These are phyloP conservation scores for Cataglyphis cursor DNA, from an alignment of 2,888 invertebrate species.

Conservation along the genomic window DNA sequence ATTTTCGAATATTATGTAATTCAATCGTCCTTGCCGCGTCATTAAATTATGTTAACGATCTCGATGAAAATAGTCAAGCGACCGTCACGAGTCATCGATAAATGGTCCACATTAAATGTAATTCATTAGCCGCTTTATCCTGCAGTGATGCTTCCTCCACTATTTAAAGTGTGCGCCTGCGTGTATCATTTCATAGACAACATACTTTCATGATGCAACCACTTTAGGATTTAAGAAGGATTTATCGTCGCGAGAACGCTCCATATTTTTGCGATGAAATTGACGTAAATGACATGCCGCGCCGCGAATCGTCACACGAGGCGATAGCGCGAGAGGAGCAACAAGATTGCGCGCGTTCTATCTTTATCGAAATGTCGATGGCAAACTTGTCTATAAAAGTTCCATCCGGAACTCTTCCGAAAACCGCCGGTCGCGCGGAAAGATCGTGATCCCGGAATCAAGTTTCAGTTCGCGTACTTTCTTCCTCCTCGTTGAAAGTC, in stretches of 20 bases:
- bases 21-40: background rate
- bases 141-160: slow-evolving; percentile 20
- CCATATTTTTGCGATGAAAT: slow-evolving; percentile 27
- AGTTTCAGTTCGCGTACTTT: slow-evolving; percentile 33
- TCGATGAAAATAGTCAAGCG: slow-evolving; percentile 45
- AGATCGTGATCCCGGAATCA: slow-evolving; percentile 49
- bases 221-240: slow-evolving; percentile 19
- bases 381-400: slow-evolving; percentile 5
- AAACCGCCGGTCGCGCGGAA: slow-evolving; percentile 11
- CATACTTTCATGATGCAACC: slow-evolving; percentile 42
- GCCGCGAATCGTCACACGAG: background rate
- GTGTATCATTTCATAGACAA: slow-evolving; percentile 32
- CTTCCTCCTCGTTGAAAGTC: background rate
- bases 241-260: slow-evolving; percentile 38
- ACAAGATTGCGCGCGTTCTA: slow-evolving; percentile 8
- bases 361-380: slow-evolving; percentile 28
- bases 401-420: background rate
- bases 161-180: slow-evolving; percentile 20
- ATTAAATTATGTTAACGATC: slow-evolving; percentile 44
- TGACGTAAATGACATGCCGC: slow-evolving; percentile 41
- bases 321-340: slow-evolving; percentile 22
- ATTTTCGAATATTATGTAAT: slow-evolving; percentile 17
- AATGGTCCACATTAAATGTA: slow-evolving; percentile 35
- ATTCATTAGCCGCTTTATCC: slow-evolving; percentile 36
- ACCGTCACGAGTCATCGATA: slow-evolving; percentile 45